Evolutionary conservation across 1,140 invertebrate species (phyloP), one percentile per base, ranked within the genome.

Genomic region (Hydropsyche tenuis): DNA sequence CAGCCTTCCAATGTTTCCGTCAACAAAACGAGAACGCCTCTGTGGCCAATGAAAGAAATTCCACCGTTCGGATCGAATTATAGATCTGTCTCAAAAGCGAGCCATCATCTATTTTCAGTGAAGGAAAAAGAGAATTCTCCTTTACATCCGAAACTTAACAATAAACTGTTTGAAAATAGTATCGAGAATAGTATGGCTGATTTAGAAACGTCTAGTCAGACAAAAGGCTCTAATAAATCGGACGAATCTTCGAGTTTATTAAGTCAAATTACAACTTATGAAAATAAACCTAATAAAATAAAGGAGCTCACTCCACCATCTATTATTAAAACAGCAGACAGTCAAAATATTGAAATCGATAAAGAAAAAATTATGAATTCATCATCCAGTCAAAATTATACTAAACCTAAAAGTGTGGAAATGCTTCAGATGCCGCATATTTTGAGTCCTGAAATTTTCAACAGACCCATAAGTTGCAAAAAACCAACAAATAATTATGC

Each of bases 151-250:
- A 64, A 75, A 16, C 12, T 73, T 7, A 69, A 65, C 6, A 56
- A 68, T 1, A 63, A 53, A 20, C 62, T 62, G 6, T 73, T 56
- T 53, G 68, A 76, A 68, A 76, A 66, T 7, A 65, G 66, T 1
- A 53, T 68, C 11, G 72, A 69, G 4, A 63, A 70, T 43, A 56
- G 65, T 46, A 53, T 18, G 16, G 30, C 25, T 14, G 20, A 63
- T 42, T 12, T 23, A 1, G 0, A 63, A 63, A 64, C 51, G 3
- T 9, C 20, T 4, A 12, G 51, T 22, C 51, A 7, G 22, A 23
- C 9, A 25, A 60, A 25, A 27, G 14, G 16, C 3, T 48, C 22
- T 2, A 73, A 66, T 46, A 30, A 45, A 43, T 70, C 1, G 62
- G 64, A 16, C 68, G 68, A 16, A 63, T 66, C 23, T 56, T 73